Conservation (phyloP, 1,140 invertebrate species). For the Heliothis subflexa region DNA sequence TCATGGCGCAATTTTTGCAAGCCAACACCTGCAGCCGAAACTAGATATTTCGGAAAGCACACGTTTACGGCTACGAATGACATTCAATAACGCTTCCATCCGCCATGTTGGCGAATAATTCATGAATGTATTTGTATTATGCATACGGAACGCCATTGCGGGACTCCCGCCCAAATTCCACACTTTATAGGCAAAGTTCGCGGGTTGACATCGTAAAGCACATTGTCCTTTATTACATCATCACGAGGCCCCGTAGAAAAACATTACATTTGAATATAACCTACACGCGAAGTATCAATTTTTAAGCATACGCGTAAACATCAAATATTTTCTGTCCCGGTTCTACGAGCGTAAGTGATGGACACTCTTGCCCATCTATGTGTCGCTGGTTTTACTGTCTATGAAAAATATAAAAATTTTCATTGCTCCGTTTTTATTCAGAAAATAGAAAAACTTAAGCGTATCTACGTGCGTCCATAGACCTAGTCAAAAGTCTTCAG, state of each 20-base stretch:
- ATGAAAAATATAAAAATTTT: no score
- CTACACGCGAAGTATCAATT: constrained; percentile 22
- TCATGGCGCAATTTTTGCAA: constrained; percentile 20
- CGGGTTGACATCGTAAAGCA: constrained; percentile 37
- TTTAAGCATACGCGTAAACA: background rate
- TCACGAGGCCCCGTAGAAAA: constrained; percentile 25
- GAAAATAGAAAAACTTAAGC: no score
- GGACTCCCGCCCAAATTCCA: constrained; percentile 37
- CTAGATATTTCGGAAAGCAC: constrained; percentile 46
- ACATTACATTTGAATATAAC: constrained; percentile 37
- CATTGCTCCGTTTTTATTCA: no score
- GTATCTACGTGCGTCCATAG: no score
- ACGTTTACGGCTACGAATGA: constrained; percentile 45
- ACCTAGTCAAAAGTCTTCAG: no score
- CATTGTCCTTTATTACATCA: constrained; percentile 43
- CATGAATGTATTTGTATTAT: constrained; percentile 50
- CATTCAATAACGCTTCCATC: constrained; percentile 47
- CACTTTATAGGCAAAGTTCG: constrained; percentile 49
- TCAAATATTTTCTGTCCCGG: background rate
- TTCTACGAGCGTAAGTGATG: background rate
- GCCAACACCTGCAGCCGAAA: constrained; percentile 30
- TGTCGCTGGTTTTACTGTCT: no score
- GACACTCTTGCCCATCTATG: background rate
- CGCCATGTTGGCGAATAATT: constrained; percentile 43
- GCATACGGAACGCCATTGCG: constrained; percentile 40